Evolutionary conservation across 2,888 invertebrate species (phyloP), one percentile per base, ranked within the genome.

Genomic region (Pseudococcus longispinus): DNA sequence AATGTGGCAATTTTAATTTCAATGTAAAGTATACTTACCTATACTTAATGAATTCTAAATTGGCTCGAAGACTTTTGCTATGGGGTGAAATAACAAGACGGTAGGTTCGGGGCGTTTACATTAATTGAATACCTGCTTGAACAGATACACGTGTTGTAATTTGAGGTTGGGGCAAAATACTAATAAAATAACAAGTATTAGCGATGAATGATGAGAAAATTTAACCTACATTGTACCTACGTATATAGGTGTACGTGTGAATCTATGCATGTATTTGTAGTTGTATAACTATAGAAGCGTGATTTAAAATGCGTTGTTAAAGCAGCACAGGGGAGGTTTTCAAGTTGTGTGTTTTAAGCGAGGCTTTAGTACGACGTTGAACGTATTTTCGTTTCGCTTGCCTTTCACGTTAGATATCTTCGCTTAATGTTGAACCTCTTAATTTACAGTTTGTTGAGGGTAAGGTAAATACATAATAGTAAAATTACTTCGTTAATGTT

Each of bases 401-500:
- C 23, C 26, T 65, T 37, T 26, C 8, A 29, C 29, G 18, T 15
- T 32, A 26, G 26, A 29, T 70, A 29, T 70, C 29, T 11, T 70
- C 70, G 70, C 18, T 70, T 70, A 70, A 32, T 29, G 29, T 29
- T 15, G 29, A 70, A 70, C 70, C 70, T 29, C 29, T 70, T 29
- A 70, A 70, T 70, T 70, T 29, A 29, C 29, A 70, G 70, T 29
- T 70, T 29, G 26, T 70, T 70, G 18, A 74, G 74, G 74, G 74
- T 74, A 74, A 74, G 32, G 74, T 74, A 74, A 74, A 74, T 74
- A 74, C 32, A 29, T 74, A 74, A n/a, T 74, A 18, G n/a, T 74
- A n/a, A 60, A 74, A 74, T 74, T 32, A 74, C 18, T 74, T 74
- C 74, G 32, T 74, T 74, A 74, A 74, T 74, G 29, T 74, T 37